Evolutionary conservation across 1,140 invertebrate species (phyloP).

Genomic region (Ridgeia piscesae): DNA sequence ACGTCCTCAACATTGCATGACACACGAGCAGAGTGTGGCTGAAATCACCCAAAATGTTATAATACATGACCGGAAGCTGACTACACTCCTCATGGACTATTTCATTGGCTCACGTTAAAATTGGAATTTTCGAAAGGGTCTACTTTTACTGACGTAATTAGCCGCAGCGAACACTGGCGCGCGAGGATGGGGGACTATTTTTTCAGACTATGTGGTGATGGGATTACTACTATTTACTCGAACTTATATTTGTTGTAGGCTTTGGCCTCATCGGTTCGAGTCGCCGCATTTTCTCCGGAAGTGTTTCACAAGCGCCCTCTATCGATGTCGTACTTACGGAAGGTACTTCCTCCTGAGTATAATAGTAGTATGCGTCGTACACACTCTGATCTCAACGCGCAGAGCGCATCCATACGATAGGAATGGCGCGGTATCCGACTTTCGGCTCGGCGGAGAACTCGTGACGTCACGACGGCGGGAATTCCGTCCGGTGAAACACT

Average conservation of each 20-base stretch:
- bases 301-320: background rate
- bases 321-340: background rate
- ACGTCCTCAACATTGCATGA: too few relatives aligned
- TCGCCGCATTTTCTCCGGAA: background rate
- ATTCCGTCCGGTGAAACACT: background rate
- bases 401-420: background rate
- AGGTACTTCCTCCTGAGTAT: background rate
- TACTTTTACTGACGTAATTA: too few relatives aligned
- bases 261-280: background rate
- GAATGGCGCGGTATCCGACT: background rate
- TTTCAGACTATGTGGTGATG: too few relatives aligned
- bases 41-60: too few relatives aligned
- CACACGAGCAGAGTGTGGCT: too few relatives aligned
- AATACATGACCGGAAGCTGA: too few relatives aligned
- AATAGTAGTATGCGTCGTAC: background rate
- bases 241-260: background rate
- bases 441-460: background rate
- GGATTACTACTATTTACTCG: background rate
- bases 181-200: too few relatives aligned
- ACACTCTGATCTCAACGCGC: conserved; percentile 4
- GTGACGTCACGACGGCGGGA: background rate
- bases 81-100: too few relatives aligned
- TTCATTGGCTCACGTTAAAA: too few relatives aligned
- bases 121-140: too few relatives aligned
- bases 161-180: too few relatives aligned